Base-by-base conservation (phyloP, 2,888 invertebrate genomes). In the Latrodectus hesperus region DNA sequence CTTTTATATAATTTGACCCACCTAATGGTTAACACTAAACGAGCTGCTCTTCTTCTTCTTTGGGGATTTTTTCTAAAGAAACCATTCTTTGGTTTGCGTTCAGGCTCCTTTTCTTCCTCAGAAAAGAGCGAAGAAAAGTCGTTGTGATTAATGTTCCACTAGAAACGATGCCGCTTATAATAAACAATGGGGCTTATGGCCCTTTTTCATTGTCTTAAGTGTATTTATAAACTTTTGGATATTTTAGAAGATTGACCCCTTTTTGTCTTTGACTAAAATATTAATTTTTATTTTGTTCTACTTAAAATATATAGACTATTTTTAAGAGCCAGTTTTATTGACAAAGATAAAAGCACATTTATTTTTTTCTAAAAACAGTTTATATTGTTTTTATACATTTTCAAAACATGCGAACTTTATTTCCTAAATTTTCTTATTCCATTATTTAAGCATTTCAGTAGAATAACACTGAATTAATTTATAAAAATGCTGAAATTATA, bases 21-120 rank as follows among this genome's bases (percentile, higher is more conserved):
- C 38, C 72, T 74, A 74, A 82, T 74, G 81, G 81, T 74, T 82
- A 80, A 49, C 22, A 26, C 64, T 64, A 72, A 80, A 80, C 72
- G 64, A 74, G 51, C 26, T 53, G 9, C 11, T 17, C 67, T 67
- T 67, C n/a, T 22, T 67, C 38, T 38, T 38, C n/a, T n/a, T 5
- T 11, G 51, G 11, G 10, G 65, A 73, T 79, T 22, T 22, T 80
- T 80, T 80, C 64, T 52, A 82, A 73, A 74, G 68, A 26, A 26
- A 65, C 16, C 53, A 82, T 82, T 82, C 74, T 82, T 64, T 8
- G 49, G 72, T 14, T 11, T 51, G 22, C 51, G 14, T 72, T 52
- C 22, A 22, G 70, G 70, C 64, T 22, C 52, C 65, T 73, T 73
- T 73, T 71, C 49, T 22, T 17, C 17, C n/a, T 79, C 60, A n/a